A percentile compares a stretch with the other conserved stretches of the same genome.
Evolutionary conservation across 2,797 vertebrate species (phyloP).

Genomic region (Karalla daura): DNA sequence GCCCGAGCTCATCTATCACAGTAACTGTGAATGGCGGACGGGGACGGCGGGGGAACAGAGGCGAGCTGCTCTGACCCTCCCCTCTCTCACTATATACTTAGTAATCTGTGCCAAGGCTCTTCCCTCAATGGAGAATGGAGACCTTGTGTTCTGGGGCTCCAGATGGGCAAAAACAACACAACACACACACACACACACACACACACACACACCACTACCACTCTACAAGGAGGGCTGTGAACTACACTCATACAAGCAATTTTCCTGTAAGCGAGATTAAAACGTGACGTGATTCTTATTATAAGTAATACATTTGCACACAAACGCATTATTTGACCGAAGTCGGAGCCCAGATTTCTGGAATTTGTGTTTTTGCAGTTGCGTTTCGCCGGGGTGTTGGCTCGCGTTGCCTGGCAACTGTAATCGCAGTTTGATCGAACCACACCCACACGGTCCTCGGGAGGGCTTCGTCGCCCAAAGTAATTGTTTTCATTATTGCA

Average conservation of each 20-base stretch:
- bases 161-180: conserved; percentile 78
- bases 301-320: not conserved
- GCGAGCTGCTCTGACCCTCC: conserved; percentile 59
- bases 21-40: conserved; percentile 78
- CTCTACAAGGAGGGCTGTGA: conserved; percentile 24
- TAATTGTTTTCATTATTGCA: not conserved
- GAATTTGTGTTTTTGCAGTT: not conserved
- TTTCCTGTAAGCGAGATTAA: conserved; percentile 18
- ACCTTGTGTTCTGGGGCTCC: conserved; percentile 77
- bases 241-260: conserved; percentile 9
- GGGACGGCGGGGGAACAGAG: conserved; percentile 65
- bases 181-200: too few relatives aligned
- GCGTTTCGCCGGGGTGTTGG: not conserved
- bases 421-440: conserved; percentile 4
- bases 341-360: not conserved
- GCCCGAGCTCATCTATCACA: conserved; percentile 82
- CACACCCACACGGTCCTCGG: not conserved
- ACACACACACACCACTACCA: conserved; percentile 48
- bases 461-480: too few relatives aligned
- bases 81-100: conserved; percentile 70
- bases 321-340: not conserved
- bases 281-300: not conserved
- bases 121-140: conserved; percentile 76
- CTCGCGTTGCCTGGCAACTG: not conserved
- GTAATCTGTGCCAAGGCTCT: conserved; percentile 75